Evolutionary conservation across 2,888 invertebrate genomes (phyloP), one percentile per base, ranked within the genome.

Genomic region (Cantharis nigra): DNA sequence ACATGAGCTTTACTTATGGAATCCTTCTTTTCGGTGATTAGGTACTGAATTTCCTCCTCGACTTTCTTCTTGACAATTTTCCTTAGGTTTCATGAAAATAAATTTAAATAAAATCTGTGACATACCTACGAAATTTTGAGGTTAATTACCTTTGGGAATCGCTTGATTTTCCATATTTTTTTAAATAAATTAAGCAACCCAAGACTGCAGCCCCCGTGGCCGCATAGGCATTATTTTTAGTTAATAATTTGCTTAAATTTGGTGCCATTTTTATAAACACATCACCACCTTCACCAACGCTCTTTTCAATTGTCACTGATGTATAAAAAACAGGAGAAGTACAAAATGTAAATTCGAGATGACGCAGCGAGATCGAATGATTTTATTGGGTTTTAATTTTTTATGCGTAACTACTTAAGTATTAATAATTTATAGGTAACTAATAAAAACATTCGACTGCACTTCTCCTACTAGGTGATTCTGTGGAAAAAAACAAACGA

Each of bases 1-100:
- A 96, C 94, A 79, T 95, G 94, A 2, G 96, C 95, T 86, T 93
- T 95, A 0, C 91, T 91, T 69, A 89, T 86, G 80, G 89, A 91
- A 81, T 89, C 89, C 79, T 90, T 91, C 83, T 92, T 92, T 84
- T 95, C 94, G 80, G 93, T 92, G 80, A 96, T 95, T 90, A 94
- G 92, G 86, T 95, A 96, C 83, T 95, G 93, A 79, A 95, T 92
- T 86, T 94, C 94, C 83, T 94, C 93, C 83, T 93, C 93, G 3
- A 92, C 91, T 83, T 89, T 90, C 49, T 86, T 87, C 86, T 89
- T 90, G 89, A 67, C 85, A 83, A 86, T 90, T 89, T 86, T 92
- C 90, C 85, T 76, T 49, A 7, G 33, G 33, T 33, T 33, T 33
- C n/a, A 33, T 33, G 87, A 85, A 80, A 82, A 77, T 83, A 81